Evolutionary conservation across 2,888 invertebrate genomes (phyloP).

Genomic region (Morpho deidamia): DNA sequence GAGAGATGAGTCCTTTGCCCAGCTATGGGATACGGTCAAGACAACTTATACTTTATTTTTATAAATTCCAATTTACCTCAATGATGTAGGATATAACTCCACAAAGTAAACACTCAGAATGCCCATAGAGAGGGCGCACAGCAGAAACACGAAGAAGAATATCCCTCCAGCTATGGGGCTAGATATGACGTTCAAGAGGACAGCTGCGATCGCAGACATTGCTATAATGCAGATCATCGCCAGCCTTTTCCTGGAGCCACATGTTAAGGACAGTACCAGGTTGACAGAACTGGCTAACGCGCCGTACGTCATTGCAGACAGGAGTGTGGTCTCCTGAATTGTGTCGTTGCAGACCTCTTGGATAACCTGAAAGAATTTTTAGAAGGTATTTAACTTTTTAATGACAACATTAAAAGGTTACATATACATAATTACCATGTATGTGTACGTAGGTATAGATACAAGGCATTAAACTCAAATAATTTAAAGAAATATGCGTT

Average conservation of each 20-base stretch:
- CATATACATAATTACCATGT: too few relatives aligned
- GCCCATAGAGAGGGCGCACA: constrained; percentile 66
- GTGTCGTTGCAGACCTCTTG: constrained; percentile 59
- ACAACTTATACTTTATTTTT: not conserved
- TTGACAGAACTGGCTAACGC: constrained; percentile 59
- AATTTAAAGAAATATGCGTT: too few relatives aligned
- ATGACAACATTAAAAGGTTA: too few relatives aligned
- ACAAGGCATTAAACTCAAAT: too few relatives aligned
- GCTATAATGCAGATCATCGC: constrained; percentile 59
- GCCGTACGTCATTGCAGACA: constrained; percentile 67
- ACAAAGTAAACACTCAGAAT: constrained; percentile 69
- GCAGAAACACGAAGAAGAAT: constrained; percentile 66
- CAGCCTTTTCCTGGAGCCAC: constrained; percentile 55
- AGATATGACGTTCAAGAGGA: constrained; percentile 52
- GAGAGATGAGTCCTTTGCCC: too few relatives aligned
- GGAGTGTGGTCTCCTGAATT: constrained; percentile 61
- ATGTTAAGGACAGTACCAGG: constrained; percentile 60
- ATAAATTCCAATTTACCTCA: constrained; percentile 45
- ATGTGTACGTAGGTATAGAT: too few relatives aligned
- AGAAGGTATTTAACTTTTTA: too few relatives aligned
- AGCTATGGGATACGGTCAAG: too few relatives aligned
- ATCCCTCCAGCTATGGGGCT: constrained; percentile 62
- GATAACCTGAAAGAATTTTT: constrained; percentile 32
- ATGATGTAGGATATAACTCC: constrained; percentile 65
- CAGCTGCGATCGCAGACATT: constrained; percentile 46